Evolutionary conservation across 2,113 vertebrate species (phyloP).

Genomic region (Oryzias melastigma): DNA sequence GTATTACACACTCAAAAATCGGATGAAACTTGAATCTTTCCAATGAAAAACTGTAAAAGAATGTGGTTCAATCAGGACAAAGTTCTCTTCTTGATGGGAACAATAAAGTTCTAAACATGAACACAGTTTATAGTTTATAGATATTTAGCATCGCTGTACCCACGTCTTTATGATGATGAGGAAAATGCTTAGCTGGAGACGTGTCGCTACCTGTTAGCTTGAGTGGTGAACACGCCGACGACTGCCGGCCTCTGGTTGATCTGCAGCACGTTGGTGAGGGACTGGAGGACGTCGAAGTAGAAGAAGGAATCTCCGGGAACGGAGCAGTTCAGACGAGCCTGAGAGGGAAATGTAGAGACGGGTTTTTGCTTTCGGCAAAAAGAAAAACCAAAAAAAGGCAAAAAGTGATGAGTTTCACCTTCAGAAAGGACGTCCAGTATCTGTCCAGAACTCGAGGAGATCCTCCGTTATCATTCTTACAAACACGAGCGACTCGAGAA

Average conservation of each 20-base stretch:
- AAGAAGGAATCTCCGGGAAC: constrained; percentile 88
- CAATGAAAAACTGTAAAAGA: too few species aligned
- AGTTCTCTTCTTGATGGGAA: too few species aligned
- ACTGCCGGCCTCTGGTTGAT: constrained; percentile 80
- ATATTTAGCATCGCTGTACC: too few species aligned
- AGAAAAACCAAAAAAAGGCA: not conserved
- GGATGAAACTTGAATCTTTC: too few species aligned
- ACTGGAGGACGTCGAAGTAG: constrained; percentile 91
- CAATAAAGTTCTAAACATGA: too few species aligned
- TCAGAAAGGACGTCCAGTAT: constrained; percentile 93
- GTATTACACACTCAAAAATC: too few species aligned
- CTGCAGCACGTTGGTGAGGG: constrained; percentile 76
- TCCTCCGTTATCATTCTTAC: constrained; percentile 90
- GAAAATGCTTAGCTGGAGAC: too few species aligned
- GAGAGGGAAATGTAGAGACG: not conserved
- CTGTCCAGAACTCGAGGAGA: constrained; percentile 88
- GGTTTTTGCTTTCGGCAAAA: not conserved
- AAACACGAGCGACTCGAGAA: constrained; percentile 88
- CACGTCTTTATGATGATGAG: too few species aligned
- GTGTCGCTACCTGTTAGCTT: constrained; percentile 83
- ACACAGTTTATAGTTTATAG: too few species aligned
- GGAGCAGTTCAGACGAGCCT: constrained; percentile 88
- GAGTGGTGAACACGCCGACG: constrained; percentile 89
- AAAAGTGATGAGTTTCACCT: too few species aligned
- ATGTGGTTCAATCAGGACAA: too few species aligned